Percentiles rank a stretch among this genome's conserved stretches.
Evolutionary conservation across 2,113 vertebrate species (phyloP).

Genomic region (Scomber scombrus): DNA sequence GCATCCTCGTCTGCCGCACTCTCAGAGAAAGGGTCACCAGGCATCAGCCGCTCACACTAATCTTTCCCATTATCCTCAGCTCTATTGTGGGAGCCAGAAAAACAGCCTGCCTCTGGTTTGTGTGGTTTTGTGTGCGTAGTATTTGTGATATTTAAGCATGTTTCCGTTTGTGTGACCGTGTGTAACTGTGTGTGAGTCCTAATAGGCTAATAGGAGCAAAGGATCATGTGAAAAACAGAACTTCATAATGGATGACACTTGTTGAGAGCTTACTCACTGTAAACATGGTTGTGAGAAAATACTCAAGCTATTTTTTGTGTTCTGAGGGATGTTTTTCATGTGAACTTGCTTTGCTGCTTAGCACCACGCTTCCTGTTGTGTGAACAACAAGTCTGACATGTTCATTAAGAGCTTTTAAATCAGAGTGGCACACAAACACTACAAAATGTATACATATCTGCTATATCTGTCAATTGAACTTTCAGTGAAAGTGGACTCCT

Average conservation of each 20-base stretch:
- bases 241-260: conserved; percentile 25
- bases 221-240: conserved; percentile 39
- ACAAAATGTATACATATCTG: neutral
- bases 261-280: conserved; percentile 20
- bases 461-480: neutral
- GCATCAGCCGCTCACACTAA: conserved; percentile 80
- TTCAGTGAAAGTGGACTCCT: neutral
- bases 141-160: conserved; percentile 10
- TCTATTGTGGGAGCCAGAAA: conserved; percentile 65
- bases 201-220: conserved; percentile 37
- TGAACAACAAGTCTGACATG: conserved; percentile 23
- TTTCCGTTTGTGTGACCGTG: conserved; percentile 38
- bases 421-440: conserved; percentile 3
- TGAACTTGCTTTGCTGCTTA: conserved; percentile 20
- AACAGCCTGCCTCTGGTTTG: conserved; percentile 56
- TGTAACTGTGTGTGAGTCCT: conserved; percentile 17
- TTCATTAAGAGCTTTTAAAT: conserved; percentile 32
- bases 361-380: conserved; percentile 48
- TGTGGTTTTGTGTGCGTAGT: conserved; percentile 23
- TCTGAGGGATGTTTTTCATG: conserved; percentile 48
- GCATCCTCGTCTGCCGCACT: conserved; percentile 70
- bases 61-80: conserved; percentile 79
- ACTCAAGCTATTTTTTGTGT: conserved; percentile 11
- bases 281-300: neutral
- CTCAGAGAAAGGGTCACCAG: conserved; percentile 62